Percentiles rank a stretch among this genome's conserved stretches.
phyloP scores from a whole-genome alignment of 2,113 vertebrate genomes.

The Onychorhynchus coronatus region DNA sequence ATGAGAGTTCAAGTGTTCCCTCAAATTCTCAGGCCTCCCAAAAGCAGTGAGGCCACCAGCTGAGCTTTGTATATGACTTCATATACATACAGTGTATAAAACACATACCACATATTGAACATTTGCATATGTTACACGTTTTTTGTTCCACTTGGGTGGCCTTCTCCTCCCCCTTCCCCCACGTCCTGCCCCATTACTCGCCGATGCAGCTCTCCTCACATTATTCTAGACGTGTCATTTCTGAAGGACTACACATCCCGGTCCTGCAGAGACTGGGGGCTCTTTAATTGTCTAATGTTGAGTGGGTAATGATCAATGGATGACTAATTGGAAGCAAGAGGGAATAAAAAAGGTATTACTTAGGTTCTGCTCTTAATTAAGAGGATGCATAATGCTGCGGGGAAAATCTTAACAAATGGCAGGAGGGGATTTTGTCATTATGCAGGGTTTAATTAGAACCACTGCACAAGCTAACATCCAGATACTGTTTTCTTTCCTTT shows the following conservation, averaged over 20 bases:
- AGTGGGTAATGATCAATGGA: slow-evolving; percentile 64
- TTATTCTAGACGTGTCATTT: neutral
- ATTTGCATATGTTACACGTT: slow-evolving; percentile 26
- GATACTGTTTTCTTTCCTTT: slow-evolving; percentile 31
- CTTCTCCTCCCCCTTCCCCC: neutral
- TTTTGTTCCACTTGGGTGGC: slow-evolving; percentile 44
- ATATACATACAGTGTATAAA: slow-evolving; percentile 1
- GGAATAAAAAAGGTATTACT: slow-evolving; percentile 67
- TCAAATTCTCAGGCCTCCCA: neutral
- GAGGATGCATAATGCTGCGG: slow-evolving; percentile 40
- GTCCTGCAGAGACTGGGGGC: slow-evolving; percentile 7
- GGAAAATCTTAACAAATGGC: slow-evolving; percentile 67
- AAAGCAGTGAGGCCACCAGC: neutral
- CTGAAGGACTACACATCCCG: neutral
- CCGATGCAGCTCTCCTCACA: neutral
- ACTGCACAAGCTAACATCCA: slow-evolving; percentile 23
- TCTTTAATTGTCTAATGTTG: slow-evolving; percentile 61
- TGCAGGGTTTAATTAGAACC: slow-evolving; percentile 52
- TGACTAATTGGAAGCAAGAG: slow-evolving; percentile 69
- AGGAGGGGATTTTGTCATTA: slow-evolving; percentile 60
- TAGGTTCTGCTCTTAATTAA: slow-evolving; percentile 73
- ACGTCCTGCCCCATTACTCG: neutral
- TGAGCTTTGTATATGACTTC: slow-evolving; percentile 33
- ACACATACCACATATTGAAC: neutral
- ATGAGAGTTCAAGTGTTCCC: neutral